Evolutionary conservation across 2,113 vertebrate genomes (phyloP).

Genomic region (Bubo blakistoni): DNA sequence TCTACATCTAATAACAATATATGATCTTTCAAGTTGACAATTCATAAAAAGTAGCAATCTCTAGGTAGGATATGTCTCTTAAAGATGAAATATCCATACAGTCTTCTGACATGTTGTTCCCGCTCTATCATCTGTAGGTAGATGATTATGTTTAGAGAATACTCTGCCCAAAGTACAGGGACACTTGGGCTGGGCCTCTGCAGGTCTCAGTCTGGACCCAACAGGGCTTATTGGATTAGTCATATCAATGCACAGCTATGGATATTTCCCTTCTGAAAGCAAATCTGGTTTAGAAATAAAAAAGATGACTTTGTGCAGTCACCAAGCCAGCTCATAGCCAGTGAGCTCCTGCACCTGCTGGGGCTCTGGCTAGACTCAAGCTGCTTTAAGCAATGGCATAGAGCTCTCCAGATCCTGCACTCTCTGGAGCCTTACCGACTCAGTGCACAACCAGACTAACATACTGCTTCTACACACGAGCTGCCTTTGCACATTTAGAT

Average conservation of each 20-base stretch:
- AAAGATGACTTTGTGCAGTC: neutral
- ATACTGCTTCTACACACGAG: neutral
- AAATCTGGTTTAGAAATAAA: neutral
- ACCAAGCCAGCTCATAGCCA: neutral
- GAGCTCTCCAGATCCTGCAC: neutral
- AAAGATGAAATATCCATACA: neutral
- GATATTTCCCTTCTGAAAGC: neutral
- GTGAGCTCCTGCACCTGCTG: neutral
- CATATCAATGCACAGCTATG: neutral
- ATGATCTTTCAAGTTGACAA: neutral
- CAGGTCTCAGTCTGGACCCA: neutral
- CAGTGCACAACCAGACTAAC: neutral
- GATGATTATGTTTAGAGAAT: neutral
- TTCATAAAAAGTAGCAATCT: neutral
- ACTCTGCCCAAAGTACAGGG: neutral
- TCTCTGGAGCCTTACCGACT: neutral
- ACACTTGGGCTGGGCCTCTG: neutral
- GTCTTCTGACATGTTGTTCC: neutral
- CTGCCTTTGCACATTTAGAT: neutral
- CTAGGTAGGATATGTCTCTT: neutral
- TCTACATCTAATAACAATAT: neutral
- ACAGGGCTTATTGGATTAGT: neutral
- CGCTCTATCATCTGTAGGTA: neutral
- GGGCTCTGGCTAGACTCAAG: neutral
- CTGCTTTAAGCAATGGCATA: neutral